A percentile compares a stretch with the other conserved stretches of the same genome.
Evolutionary conservation across 1,140 invertebrate genomes (phyloP).

Genomic region (Sinonovacula constricta): DNA sequence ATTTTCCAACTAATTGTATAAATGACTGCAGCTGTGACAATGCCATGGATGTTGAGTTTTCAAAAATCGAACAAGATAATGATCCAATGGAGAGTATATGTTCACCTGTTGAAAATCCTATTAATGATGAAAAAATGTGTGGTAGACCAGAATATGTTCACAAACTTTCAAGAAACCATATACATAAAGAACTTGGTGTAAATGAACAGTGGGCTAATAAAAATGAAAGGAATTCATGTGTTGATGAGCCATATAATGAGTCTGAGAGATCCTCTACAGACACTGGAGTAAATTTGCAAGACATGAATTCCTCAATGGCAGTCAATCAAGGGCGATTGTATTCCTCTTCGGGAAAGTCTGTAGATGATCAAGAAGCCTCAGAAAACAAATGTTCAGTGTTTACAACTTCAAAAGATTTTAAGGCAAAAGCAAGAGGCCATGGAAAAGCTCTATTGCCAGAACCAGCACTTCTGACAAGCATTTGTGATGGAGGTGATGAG

Average conservation of each 20-base stretch:
- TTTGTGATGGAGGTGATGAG: not conserved
- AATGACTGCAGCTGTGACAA: not conserved
- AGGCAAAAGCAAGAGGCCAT: not conserved
- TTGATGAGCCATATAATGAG: too few relatives aligned
- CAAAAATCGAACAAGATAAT: not conserved
- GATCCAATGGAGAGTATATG: not conserved
- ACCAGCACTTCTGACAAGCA: not conserved
- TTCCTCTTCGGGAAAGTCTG: not conserved
- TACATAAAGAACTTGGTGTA: too few relatives aligned
- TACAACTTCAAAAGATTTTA: not conserved
- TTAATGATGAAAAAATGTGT: not conserved
- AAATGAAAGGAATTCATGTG: too few relatives aligned
- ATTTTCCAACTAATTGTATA: not conserved
- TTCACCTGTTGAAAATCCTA: not conserved
- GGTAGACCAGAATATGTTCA: too few relatives aligned
- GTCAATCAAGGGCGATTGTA: too few relatives aligned
- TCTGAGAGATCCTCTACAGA: not conserved
- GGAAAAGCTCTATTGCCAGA: not conserved
- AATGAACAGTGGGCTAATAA: not conserved
- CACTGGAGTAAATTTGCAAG: not conserved
- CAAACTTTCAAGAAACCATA: too few relatives aligned
- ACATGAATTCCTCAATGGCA: not conserved
- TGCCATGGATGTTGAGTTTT: not conserved
- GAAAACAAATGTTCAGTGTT: not conserved
- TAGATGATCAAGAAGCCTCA: not conserved